Conservation (phyloP, 2,888 invertebrate species). For the Odontocerum albicorne region DNA sequence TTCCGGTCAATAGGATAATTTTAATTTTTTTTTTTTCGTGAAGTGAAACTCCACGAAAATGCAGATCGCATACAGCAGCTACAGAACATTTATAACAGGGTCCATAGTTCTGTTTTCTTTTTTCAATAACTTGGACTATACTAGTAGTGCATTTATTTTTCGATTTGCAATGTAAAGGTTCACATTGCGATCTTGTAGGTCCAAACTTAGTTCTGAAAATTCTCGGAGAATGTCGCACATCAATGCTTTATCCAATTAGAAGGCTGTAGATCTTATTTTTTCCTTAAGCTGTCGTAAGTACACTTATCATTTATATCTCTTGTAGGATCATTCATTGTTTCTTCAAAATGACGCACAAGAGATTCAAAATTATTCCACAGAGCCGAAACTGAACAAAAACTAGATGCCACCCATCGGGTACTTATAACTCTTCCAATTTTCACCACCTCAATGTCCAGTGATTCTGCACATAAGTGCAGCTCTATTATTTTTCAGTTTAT, state of each 20-base stretch:
- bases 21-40: background rate
- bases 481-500: conserved; percentile 7
- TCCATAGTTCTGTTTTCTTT: too few relatives aligned
- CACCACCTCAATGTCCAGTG: background rate
- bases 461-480: background rate
- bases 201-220: too few relatives aligned
- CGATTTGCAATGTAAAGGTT: too few relatives aligned
- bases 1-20: too few relatives aligned
- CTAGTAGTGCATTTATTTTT: background rate
- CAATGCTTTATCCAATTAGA: background rate
- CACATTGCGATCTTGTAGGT: too few relatives aligned
- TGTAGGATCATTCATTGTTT: too few relatives aligned
- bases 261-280: background rate
- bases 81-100: too few relatives aligned
- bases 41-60: too few relatives aligned
- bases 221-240: background rate
- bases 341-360: too few relatives aligned
- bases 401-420: too few relatives aligned
- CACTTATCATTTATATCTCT: background rate
- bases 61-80: too few relatives aligned
- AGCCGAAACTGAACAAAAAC: background rate
- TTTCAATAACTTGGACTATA: background rate
- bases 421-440: conserved; percentile 1
- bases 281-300: background rate
- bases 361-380: background rate